Evolutionary conservation across 2,888 invertebrate genomes (phyloP).

Genomic region (Argynnis bischoffii): DNA sequence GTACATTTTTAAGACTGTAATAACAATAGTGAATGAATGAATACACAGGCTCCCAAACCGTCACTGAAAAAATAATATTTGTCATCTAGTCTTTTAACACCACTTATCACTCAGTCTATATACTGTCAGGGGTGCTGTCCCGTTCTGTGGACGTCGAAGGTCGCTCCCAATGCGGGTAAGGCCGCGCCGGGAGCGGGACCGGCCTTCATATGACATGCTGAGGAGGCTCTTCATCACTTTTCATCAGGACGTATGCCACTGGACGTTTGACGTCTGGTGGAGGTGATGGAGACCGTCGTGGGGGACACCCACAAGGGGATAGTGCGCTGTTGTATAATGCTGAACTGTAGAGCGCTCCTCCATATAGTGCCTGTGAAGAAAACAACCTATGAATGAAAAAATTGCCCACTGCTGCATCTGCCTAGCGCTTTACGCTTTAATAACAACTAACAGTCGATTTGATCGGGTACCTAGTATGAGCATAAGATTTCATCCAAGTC

Average conservation of each 20-base stretch:
- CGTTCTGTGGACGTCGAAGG: conserved; percentile 72
- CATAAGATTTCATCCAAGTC: no score
- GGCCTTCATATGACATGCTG: conserved; percentile 93
- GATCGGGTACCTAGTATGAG: no score
- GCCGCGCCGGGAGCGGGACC: conserved; percentile 89
- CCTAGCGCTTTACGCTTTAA: no score
- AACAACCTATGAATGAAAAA: not conserved
- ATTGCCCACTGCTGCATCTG: no score
- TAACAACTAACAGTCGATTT: no score
- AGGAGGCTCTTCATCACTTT: conserved; percentile 81
- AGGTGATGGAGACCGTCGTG: conserved; percentile 72
- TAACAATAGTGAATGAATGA: no score
- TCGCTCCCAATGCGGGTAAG: conserved; percentile 80
- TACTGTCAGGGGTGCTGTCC: conserved; percentile 75
- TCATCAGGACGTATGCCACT: conserved; percentile 85
- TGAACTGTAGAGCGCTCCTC: conserved; percentile 75
- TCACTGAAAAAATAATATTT: not conserved
- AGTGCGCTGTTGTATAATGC: conserved; percentile 72
- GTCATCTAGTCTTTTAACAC: not conserved
- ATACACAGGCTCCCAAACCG: no score
- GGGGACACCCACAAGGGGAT: conserved; percentile 75
- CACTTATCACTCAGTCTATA: conserved; percentile 45
- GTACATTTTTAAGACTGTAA: no score
- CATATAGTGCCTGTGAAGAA: conserved; percentile 69
- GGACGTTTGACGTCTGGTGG: conserved; percentile 77